Base-by-base conservation (phyloP, 1,140 invertebrate species). In the Antheraea pernyi region DNA sequence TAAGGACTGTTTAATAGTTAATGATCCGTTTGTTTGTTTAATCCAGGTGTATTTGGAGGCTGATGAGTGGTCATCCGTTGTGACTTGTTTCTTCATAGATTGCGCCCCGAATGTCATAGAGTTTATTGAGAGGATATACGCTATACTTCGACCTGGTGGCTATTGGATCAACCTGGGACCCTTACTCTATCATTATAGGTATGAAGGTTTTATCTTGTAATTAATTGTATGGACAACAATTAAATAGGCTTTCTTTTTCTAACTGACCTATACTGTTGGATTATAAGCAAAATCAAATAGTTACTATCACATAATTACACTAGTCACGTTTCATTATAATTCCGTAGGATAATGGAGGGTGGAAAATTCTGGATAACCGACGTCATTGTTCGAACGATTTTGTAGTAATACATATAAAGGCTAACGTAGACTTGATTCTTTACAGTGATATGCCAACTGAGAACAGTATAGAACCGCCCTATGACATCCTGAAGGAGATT, bases 11-110 rank as follows among this genome's bases (percentile, higher is more conserved):
- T 59, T n/a, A 59, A 59, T 16, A 59, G 19, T 30, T 30, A 19
- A 22, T 3, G 10, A 4, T n/a, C n/a, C 19, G 61, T 30, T 64
- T 36, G 59, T 36, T 42, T 64, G 11, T 37, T 42, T 36, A 7
- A n/a, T 64, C 37, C 19, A 19, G 95, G 95, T 97, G 19, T 98
- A 97, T 83, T 96, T 93, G 62, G 94, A 95, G 42, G 86, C 93
- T 1, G 94, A 97, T 74, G 93, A 95, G 46, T 99, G 98, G 96
- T 95, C 99, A 84, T 99, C 97, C 85, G 95, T 99, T 2, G 97
- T 97, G 0, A 98, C 99, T 0, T 99, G 98, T 78, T 99, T 99
- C 91, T 99, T 99, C 86, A 97, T 99, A 69, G 99, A 99, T 87
- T 99, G 99, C 85, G 98, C 98, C 16, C 96, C 97, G 67, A 99